A percentile compares a stretch with the other conserved stretches of the same genome.
These are phyloP conservation scores for Palythoa grandis DNA, from an alignment of 92 coral and sea anemone genomes.

Conservation along the genomic window DNA sequence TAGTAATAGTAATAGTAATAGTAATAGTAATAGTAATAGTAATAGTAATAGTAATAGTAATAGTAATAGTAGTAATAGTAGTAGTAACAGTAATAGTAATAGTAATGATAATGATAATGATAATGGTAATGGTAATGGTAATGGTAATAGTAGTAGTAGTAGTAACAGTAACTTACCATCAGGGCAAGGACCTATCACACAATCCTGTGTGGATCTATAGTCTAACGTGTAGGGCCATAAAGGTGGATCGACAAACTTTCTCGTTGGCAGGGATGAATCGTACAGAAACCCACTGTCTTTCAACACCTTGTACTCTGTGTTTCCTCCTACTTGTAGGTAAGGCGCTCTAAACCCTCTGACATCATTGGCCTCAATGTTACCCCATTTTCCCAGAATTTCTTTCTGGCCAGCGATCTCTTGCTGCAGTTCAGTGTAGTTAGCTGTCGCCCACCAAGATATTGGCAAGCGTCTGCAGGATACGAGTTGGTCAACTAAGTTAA, in stretches of 20 bases:
- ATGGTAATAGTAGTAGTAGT: not conserved
- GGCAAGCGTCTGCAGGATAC: slow-evolving; percentile 53
- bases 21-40: not conserved
- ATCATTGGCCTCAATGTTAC: slow-evolving; percentile 55
- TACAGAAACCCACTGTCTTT: slow-evolving; percentile 54
- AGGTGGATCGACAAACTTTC: slow-evolving; percentile 47
- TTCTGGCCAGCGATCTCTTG: slow-evolving; percentile 71
- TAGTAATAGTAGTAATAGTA: not conserved
- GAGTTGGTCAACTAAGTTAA: not conserved
- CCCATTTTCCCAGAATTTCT: slow-evolving; percentile 66
- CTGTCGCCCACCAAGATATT: slow-evolving; percentile 64
- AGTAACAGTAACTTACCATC: slow-evolving; percentile 31
- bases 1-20: no score
- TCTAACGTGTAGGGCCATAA: slow-evolving; percentile 78
- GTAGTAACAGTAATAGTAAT: not conserved
- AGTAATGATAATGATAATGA: not conserved
- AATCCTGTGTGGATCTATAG: slow-evolving; percentile 61
- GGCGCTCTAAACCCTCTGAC: slow-evolving; percentile 74
- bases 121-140: not conserved
- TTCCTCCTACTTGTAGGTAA: slow-evolving; percentile 70
- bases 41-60: not conserved
- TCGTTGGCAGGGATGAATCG: slow-evolving; percentile 77
- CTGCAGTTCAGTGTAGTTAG: slow-evolving; percentile 53
- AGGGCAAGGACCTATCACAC: slow-evolving; percentile 69
- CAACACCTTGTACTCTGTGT: slow-evolving; percentile 65